Base-by-base conservation (phyloP, 1,140 invertebrate species). In the Calosoma granatense region DNA sequence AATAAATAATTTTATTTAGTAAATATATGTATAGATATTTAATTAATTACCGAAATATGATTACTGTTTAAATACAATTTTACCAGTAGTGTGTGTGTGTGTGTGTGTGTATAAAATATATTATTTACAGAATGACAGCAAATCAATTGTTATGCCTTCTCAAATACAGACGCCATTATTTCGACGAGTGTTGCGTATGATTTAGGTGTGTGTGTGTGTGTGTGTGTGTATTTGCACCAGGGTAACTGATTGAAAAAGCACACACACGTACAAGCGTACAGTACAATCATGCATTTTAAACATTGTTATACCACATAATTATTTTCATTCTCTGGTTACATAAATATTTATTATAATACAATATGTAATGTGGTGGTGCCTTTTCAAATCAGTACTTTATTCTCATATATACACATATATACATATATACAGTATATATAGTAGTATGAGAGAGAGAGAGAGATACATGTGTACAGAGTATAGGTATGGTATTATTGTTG, bases 331-430 rank as follows among this genome's bases (percentile, higher is more conserved):
- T 17, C 41, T 17, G n/a, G 9, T 47, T 47, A 17, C 41, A 47
- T 47, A 47, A 47, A 47, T 47, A 47, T 47, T 47, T 47, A 47
- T 47, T 47, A 17, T 47, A 47, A 47, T 47, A 47, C 41, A 47
- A 47, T 17, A 47, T 47, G 41, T 47, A 47, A 17, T 47, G 15
- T 30, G n/a, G 14, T 14, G 26, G 14, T 47, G 41, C 41, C 41
- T 47, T 47, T 47, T 47, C 41, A 36, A 36, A 36, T 36, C 26
- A n/a, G 6, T 36, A 6, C 6, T n/a, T 9, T 36, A 9, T n/a
- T 9, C 26, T 9, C 26, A 36, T n/a, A 36, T n/a, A 36, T n/a
- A 36, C 26, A 36, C 26, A 36, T 36, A 36, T 36, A 36, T 6
- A n/a, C 26, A 47, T 47, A 47, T 17, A 17, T 47, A 47, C 17